Conservation (phyloP, 2,797 vertebrate species). For the Gobionotothen gibberifrons region DNA sequence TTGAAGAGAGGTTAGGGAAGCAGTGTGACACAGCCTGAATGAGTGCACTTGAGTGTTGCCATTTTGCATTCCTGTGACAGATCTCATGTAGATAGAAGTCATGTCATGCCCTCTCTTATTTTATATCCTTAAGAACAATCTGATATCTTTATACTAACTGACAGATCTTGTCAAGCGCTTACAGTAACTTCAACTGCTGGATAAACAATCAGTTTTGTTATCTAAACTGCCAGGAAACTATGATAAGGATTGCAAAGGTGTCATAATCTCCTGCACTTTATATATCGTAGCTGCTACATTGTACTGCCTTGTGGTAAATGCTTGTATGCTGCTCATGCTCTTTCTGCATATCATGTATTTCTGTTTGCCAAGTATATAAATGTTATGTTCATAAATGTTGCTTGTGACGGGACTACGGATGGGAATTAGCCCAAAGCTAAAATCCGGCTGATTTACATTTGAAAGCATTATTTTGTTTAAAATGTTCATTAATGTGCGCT, state of each 20-base stretch:
- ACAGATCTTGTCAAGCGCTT: conserved; percentile 15
- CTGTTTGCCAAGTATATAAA: no score
- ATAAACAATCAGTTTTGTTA: conserved; percentile 15
- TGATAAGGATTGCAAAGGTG: neutral
- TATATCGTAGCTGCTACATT: no score
- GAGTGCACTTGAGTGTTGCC: neutral
- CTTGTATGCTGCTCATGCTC: no score
- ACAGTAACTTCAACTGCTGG: neutral
- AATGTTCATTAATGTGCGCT: no score
- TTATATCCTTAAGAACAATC: neutral
- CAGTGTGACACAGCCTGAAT: neutral
- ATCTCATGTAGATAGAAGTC: neutral
- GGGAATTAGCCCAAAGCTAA: no score
- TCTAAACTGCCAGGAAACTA: conserved; percentile 10
- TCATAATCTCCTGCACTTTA: no score
- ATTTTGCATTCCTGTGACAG: neutral
- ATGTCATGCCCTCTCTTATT: neutral
- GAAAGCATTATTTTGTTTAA: no score
- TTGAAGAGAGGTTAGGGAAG: neutral
- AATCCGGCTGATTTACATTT: no score
- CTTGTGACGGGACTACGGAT: no score
- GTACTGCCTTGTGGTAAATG: no score
- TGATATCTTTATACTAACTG: neutral
- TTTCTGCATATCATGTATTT: no score
- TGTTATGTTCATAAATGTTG: no score